Base-by-base conservation (phyloP, 2,797 vertebrate genomes). In the Muscicapa comitata region DNA sequence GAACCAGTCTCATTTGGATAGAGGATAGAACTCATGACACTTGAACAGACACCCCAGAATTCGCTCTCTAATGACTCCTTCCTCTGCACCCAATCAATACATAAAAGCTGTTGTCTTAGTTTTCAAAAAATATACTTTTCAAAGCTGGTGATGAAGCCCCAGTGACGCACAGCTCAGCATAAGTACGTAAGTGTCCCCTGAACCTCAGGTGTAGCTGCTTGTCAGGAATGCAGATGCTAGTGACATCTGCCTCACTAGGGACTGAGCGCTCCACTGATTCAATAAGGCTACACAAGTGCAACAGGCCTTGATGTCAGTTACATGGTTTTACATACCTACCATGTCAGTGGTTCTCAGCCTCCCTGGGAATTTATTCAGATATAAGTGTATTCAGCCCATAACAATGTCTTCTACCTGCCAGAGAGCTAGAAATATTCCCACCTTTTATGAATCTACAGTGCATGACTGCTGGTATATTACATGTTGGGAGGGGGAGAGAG, bases 241-340 rank as follows among this genome's bases (percentile, higher is more conserved):
- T 92, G 96, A 97, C 96, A 96, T 72, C 80, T 87, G 68, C 54
- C 85, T 96, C 96, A 62, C 96, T 38, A 54, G 97, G 96, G 97
- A 97, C 78, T 71, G 62, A 95, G 95, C 31, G 94, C 97, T 98
- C 90, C 95, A 96, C 94, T 97, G 96, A 96, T 92, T 98, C 95
- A 97, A 96, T 95, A 94, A 98, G 97, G 96, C 94, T 97, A 97
- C 95, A 97, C 93, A 97, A 97, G 92, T 96, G 90, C 96, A 97
- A 97, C 95, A 97, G 96, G 94, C 95, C 96, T 96, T 96, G 92
- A 95, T 96, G 96, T 98, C 96, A 97, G 96, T 95, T 97, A 97
- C 92, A 95, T 73, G 88, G 95, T 95, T 97, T 98, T 97, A 97
- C 97, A 97, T 95, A 97, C 96, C 95, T 95, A 94, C 94, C 71